phyloP scores from a whole-genome alignment of 2,888 invertebrate genomes.

The Meiosimyza platycephala region DNA sequence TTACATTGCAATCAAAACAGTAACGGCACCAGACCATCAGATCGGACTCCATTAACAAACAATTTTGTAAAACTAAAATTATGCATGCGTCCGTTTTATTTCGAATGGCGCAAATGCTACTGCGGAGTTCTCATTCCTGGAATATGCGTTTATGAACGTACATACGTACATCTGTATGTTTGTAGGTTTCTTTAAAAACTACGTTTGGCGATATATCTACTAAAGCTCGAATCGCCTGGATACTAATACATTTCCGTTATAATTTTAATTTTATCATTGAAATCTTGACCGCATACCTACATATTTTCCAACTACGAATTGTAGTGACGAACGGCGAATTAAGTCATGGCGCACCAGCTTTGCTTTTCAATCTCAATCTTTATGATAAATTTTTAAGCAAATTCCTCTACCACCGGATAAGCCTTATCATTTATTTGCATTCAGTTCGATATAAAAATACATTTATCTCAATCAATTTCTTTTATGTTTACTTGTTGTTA shows the following conservation, averaged over 20 bases:
- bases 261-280: conserved; percentile 34
- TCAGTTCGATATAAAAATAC: conserved; percentile 26
- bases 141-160: not conserved
- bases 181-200: not conserved
- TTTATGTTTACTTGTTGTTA: too few species aligned
- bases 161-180: not conserved
- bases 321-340: not conserved
- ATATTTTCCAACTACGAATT: not conserved
- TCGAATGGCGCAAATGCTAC: conserved; percentile 18
- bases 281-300: not conserved
- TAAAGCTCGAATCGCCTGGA: not conserved
- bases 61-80: not conserved
- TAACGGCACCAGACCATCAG: too few species aligned
- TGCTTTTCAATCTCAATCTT: not conserved
- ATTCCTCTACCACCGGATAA: conserved; percentile 34
- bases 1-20: too few species aligned
- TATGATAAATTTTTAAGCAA: not conserved
- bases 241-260: conserved; percentile 29
- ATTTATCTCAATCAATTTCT: conserved; percentile 9
- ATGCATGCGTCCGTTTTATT: conserved; percentile 23
- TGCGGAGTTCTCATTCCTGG: not conserved
- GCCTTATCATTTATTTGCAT: conserved; percentile 33
- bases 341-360: conserved; percentile 27
- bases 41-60: conserved; percentile 12
- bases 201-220: not conserved